Evolutionary conservation across 2,888 invertebrate species (phyloP).

Genomic region (Cacoxenus indagator): DNA sequence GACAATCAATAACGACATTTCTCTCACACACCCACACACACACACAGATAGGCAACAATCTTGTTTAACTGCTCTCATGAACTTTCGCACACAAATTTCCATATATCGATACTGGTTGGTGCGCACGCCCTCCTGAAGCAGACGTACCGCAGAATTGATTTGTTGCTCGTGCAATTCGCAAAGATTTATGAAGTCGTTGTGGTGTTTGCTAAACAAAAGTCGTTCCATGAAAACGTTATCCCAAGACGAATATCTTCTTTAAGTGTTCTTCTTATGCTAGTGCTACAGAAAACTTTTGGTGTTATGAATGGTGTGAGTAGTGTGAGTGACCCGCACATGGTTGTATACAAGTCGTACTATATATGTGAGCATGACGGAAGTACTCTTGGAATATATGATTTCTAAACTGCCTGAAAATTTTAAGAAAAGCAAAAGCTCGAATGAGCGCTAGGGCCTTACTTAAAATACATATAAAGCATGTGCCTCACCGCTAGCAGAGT

Average conservation of each 20-base stretch:
- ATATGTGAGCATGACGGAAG: no score
- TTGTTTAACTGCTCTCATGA: slow-evolving; percentile 27
- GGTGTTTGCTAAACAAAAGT: not conserved
- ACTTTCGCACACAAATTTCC: slow-evolving; percentile 39
- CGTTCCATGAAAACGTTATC: slow-evolving; percentile 9
- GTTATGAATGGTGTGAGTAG: slow-evolving; percentile 28
- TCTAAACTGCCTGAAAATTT: no score
- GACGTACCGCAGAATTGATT: slow-evolving; percentile 20
- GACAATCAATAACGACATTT: not conserved
- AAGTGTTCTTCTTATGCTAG: slow-evolving; percentile 32
- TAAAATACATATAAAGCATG: no score
- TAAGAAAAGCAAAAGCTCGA: no score
- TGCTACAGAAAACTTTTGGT: slow-evolving; percentile 50
- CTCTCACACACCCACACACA: not conserved
- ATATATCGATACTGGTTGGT: not conserved
- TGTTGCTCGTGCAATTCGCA: slow-evolving; percentile 25
- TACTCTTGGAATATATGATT: no score
- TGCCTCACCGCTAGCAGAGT: no score
- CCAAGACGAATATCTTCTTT: slow-evolving; percentile 33
- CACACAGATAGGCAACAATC: no score
- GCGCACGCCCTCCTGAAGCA: not conserved
- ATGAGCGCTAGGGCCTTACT: no score
- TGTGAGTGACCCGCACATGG: no score
- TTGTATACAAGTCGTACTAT: no score
- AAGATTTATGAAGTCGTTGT: slow-evolving; percentile 59